Evolutionary conservation across 1,140 invertebrate species (phyloP).

Genomic region (Latrodectus geometricus): DNA sequence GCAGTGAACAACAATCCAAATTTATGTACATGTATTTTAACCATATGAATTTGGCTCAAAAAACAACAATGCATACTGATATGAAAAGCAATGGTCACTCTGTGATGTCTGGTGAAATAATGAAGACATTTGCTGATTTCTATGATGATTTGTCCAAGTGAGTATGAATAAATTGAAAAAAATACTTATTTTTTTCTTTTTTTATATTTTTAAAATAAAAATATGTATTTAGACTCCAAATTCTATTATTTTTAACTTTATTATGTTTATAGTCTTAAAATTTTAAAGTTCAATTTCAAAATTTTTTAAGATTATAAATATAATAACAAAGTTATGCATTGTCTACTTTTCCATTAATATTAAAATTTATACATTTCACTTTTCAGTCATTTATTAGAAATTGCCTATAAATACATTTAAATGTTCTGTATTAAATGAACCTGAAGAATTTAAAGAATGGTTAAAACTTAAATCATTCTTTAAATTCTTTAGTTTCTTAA

Average conservation of each 20-base stretch:
- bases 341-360: too few relatives aligned
- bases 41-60: slow-evolving; percentile 86
- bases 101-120: slow-evolving; percentile 76
- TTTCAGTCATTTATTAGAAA: too few relatives aligned
- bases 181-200: not conserved
- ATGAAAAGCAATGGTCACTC: slow-evolving; percentile 71
- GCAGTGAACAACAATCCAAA: slow-evolving; percentile 62
- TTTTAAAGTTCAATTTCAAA: too few relatives aligned
- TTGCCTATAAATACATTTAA: too few relatives aligned
- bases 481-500: too few relatives aligned
- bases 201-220: not conserved
- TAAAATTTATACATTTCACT: too few relatives aligned
- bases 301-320: too few relatives aligned
- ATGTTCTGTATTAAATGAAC: too few relatives aligned
- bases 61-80: slow-evolving; percentile 74
- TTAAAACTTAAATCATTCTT: too few relatives aligned
- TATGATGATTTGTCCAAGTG: slow-evolving; percentile 78
- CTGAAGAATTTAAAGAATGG: too few relatives aligned
- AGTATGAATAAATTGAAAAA: slow-evolving; percentile 14
- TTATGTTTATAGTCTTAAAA: not conserved
- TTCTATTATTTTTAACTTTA: not conserved
- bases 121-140: slow-evolving; percentile 82
- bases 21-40: slow-evolving; percentile 86
- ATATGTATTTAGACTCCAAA: not conserved
- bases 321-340: too few relatives aligned